Percentiles rank a stretch among this genome's conserved stretches.
Conservation (phyloP, 2,797 vertebrate species). For the Pogoniulus pusillus region DNA sequence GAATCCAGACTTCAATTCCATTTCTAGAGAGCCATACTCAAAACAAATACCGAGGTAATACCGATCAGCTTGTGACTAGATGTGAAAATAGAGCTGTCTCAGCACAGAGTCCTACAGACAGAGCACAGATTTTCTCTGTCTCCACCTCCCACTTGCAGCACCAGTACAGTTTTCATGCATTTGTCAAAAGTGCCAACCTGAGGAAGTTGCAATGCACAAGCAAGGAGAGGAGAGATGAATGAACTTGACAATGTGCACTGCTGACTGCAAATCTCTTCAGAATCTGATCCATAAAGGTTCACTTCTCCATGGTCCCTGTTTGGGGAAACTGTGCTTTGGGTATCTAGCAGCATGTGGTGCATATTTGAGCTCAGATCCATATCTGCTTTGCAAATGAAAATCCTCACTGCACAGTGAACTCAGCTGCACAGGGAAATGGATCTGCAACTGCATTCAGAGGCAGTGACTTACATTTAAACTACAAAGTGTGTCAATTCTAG, state of each 20-base stretch:
- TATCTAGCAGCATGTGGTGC: fast-evolving
- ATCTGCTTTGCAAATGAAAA: background rate
- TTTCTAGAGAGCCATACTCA: background rate
- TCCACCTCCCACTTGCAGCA: conserved; percentile 64
- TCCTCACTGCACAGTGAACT: background rate
- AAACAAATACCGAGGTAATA: background rate
- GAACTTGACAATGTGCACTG: background rate
- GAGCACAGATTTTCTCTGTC: conserved; percentile 65
- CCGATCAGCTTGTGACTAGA: conserved; percentile 19
- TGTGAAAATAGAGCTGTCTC: conserved; percentile 53
- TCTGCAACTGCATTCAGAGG: conserved; percentile 44
- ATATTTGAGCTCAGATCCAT: background rate
- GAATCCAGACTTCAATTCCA: background rate
- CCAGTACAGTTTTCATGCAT: conserved; percentile 57
- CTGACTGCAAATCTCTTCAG: background rate
- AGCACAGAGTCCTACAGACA: conserved; percentile 10
- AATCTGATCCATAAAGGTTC: background rate
- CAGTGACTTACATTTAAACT: conserved; percentile 44
- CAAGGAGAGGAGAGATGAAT: background rate
- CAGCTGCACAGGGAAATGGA: background rate
- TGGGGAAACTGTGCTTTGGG: background rate
- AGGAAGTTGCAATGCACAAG: conserved; percentile 17
- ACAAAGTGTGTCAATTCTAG: conserved; percentile 12
- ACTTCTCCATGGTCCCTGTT: background rate
- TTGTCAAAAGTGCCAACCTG: conserved; percentile 61